Evolutionary conservation across 1,140 invertebrate species (phyloP), one percentile per base, ranked within the genome.

Genomic region (Leptoteleia sp.): DNA sequence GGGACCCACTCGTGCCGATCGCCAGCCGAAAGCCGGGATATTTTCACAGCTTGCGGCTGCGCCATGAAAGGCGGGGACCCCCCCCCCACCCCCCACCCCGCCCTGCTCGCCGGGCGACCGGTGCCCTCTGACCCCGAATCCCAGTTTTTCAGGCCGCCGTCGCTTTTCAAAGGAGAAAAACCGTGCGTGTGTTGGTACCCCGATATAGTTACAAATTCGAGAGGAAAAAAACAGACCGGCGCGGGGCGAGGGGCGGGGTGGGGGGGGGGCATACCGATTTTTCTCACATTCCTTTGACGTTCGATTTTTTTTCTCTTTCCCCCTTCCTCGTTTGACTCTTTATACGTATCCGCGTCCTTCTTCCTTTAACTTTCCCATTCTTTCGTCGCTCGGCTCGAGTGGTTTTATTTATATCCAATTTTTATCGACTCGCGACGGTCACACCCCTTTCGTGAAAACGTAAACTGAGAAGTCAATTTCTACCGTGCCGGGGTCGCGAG

Each of bases 41-140:
- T 88, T 89, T 89, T 89, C 84, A 87, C 87, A 89, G 87, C 87
- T 89, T 88, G 85, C 77, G 76, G 33, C 68, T 19, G 35, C 62
- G 48, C 68, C 70, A 70, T 64, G 75, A 67, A 71, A 79, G 81
- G 59, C 50, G 42, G 31, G 27, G 42, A n/a, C n/a, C 22, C 35
- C 54, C 52, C 17, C 50, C 42, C 50, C 12, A 5, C 52, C 16
- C 50, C 42, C 50, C n/a, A 5, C 5, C 5, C 5, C 6, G 4
- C 15, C 42, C n/a, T n/a, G n/a, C n/a, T n/a, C n/a, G n/a, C n/a
- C n/a, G n/a, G n/a, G n/a, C n/a, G n/a, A n/a, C 29, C 35, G 22
- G 45, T 64, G 48, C 22, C 83, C 81, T 81, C 80, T 85, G 82
- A 85, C 83, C 76, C 72, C 77, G 43, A 48, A 31, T 76, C 16